Conservation (phyloP, 2,113 vertebrate genomes). For the Ameiurus melas region DNA sequence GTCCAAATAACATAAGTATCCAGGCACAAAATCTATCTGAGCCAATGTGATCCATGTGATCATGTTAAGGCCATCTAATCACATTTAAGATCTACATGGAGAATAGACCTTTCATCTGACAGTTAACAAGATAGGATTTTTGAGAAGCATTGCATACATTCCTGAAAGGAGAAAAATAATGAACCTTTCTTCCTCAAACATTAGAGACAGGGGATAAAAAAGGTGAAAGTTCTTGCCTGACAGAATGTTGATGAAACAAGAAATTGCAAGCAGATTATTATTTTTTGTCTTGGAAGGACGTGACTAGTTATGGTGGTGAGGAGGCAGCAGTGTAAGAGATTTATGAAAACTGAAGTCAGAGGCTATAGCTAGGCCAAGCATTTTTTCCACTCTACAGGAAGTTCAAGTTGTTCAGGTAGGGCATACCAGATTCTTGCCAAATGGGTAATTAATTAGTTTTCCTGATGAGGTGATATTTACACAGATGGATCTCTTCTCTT, state of each 20-base stretch:
- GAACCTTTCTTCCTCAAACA: constrained; percentile 57
- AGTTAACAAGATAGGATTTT: constrained; percentile 75
- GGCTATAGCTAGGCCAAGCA: constrained; percentile 25
- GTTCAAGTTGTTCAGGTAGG: constrained; percentile 33
- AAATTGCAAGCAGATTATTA: constrained; percentile 55
- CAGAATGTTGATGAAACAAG: constrained; percentile 54
- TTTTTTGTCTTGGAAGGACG: constrained; percentile 41
- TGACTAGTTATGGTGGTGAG: constrained; percentile 34
- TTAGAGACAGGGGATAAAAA: constrained; percentile 54
- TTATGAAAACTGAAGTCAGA: constrained; percentile 35
- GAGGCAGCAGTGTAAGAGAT: constrained; percentile 44
- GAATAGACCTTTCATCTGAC: constrained; percentile 74
- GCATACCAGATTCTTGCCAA: constrained; percentile 47
- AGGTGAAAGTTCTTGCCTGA: constrained; percentile 43
- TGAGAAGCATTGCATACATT: constrained; percentile 76
- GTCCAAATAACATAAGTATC: constrained; percentile 58
- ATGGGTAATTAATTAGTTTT: constrained; percentile 65
- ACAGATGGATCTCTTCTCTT: constrained; percentile 66
- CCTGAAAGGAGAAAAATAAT: constrained; percentile 67
- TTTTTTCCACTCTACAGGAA: constrained; percentile 35
- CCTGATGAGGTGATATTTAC: constrained; percentile 68
- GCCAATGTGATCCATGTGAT: constrained; percentile 61
- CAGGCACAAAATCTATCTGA: constrained; percentile 66
- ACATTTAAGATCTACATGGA: constrained; percentile 70
- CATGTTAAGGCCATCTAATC: constrained; percentile 71